Evolutionary conservation across 2,888 invertebrate genomes (phyloP), one percentile per base, ranked within the genome.

Genomic region (Ochlodes sylvanus): DNA sequence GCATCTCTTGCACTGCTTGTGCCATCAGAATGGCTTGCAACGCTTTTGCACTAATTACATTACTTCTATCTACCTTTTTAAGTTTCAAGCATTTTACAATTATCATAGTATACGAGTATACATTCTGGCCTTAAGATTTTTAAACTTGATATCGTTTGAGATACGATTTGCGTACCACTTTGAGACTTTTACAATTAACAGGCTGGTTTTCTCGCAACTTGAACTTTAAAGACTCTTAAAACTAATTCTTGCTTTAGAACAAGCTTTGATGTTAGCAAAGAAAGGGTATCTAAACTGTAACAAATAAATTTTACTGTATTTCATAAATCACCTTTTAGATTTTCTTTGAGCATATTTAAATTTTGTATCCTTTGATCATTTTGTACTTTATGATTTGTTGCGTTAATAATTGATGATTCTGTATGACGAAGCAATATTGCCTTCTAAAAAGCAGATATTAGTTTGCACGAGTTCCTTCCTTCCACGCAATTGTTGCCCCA

Each of bases 1-100:
- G 87, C 89, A 87, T 84, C 87, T 88, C 84, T 86, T 84, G 87
- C 85, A 75, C 76, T 84, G 86, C 83, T 84, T 87, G 83, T 79
- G 81, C 80, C 79, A 82, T 81, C 60, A 84, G 86, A 87, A 80
- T 81, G 76, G 77, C 73, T 73, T 72, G 72, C 73, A 75, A 76
- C 75, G 76, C 75, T 75, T 75, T 76, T 75, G 69, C 71, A 74
- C 72, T 80, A 79, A 79, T 79, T 79, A 78, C 73, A 75, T 76
- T 76, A 76, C 66, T 58, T 52, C 17, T 66, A 32, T 66, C 58
- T 60, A n/a, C 65, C 52, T 52, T 66, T 61, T 67, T 67, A 67
- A 67, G 32, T 67, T 67, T 12, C 44, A 60, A 55, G 44, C 60
- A 34, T 34, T 61, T 67, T 41, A 32, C 41, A 17, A 7, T 15